Evolutionary conservation across 1,140 invertebrate genomes (phyloP), one percentile per base, ranked within the genome.

Genomic region (Drosophila pruinosa): DNA sequence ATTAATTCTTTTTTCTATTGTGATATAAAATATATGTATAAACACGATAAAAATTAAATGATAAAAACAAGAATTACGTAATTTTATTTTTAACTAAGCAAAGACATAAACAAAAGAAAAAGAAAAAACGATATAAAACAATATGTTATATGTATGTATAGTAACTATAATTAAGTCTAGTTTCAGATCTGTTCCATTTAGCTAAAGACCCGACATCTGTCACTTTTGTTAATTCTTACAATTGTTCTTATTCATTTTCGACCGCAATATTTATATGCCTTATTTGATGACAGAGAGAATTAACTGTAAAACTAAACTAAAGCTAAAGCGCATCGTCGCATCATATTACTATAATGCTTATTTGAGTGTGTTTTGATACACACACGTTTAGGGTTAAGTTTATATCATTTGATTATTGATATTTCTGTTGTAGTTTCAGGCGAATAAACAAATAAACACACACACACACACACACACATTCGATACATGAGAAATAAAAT

Each of bases 1-100:
- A 85, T 85, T 85, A 80, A 86, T 85, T 85, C 80, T 85, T 85
- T 80, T 85, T 85, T 85, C 81, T 85, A 85, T 85, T 85, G 80
- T 85, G 80, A 85, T 85, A 85, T 85, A 86, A 85, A 80, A 77
- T 86, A 78, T 45, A 47, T 61, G 68, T 62, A 82, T 71, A 83
- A 78, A 59, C 52, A 72, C 69, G 45, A 70, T n/a, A 75, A 56
- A 72, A 75, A 79, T 59, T 59, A 61, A 75, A 75, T 39, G 72
- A 58, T 78, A 85, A 80, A 75, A 83, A 69, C 67, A 82, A 78
- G 47, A 85, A 76, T 76, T 85, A 85, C 72, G 69, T 85, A 85
- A 85, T 80, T 77, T 85, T 81, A 81, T 81, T 81, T 79, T 47
- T 68, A 69, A 45, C 24, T 62, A 75, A 80, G 72, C 70, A 77